Evolutionary conservation across 2,113 vertebrate genomes (phyloP).

Genomic region (Mormoops blainvillei): DNA sequence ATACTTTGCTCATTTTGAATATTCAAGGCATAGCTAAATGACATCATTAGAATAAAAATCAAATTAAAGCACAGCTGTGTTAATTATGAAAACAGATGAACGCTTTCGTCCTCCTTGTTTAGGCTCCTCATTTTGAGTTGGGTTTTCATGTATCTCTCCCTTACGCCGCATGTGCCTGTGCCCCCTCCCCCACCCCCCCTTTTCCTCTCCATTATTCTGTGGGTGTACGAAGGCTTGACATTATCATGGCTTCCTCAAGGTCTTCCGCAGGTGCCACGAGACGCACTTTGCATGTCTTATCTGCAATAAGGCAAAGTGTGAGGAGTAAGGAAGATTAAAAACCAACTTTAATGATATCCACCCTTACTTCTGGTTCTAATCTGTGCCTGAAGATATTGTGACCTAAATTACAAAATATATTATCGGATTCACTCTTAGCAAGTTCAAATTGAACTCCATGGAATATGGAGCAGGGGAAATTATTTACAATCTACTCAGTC

Average conservation of each 20-base stretch:
- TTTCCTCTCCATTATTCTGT: conserved; percentile 57
- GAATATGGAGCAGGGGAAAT: conserved; percentile 78
- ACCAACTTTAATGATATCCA: conserved; percentile 74
- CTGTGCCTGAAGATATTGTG: conserved; percentile 76
- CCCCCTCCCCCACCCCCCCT: not conserved
- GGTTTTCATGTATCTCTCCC: conserved; percentile 34
- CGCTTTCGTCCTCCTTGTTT: conserved; percentile 65
- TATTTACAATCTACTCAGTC: conserved; percentile 71
- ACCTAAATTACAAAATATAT: conserved; percentile 75
- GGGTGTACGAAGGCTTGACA: conserved; percentile 37
- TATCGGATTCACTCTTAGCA: conserved; percentile 64
- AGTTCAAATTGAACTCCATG: conserved; percentile 69
- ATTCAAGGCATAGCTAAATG: conserved; percentile 68
- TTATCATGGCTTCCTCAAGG: conserved; percentile 72
- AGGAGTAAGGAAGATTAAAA: conserved; percentile 74
- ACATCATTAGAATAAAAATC: conserved; percentile 75
- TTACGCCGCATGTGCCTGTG: not conserved
- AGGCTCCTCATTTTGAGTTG: conserved; percentile 67
- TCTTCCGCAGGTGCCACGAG: conserved; percentile 62
- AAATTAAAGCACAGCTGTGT: conserved; percentile 77
- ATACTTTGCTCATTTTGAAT: conserved; percentile 66
- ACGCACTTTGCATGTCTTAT: conserved; percentile 59
- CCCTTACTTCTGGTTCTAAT: conserved; percentile 74
- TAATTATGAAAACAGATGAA: conserved; percentile 77
- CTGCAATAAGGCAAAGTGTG: conserved; percentile 49